A percentile compares a stretch with the other conserved stretches of the same genome.
Evolutionary conservation across 2,113 vertebrate species (phyloP).

Genomic region (Petrocephalus zakoni): DNA sequence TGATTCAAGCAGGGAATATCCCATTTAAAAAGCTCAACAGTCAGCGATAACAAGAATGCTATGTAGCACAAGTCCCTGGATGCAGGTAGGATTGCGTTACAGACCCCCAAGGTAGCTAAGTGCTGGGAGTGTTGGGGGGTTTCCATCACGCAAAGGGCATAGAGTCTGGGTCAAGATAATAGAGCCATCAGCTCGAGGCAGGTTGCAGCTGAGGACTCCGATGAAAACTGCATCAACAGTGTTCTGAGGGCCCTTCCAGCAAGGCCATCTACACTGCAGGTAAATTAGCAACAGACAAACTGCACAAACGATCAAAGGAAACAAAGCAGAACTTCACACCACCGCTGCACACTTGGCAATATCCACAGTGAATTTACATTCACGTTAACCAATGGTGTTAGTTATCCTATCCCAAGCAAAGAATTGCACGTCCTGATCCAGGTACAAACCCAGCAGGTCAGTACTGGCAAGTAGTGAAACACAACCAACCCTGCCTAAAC

Average conservation of each 20-base stretch:
- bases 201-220: neutral
- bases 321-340: neutral
- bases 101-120: neutral
- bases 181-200: neutral
- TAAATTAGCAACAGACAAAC: neutral
- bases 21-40: neutral
- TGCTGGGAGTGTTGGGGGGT: neutral
- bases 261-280: neutral
- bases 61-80: neutral
- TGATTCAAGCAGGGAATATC: neutral
- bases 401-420: neutral
- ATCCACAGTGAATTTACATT: neutral
- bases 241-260: neutral
- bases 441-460: neutral
- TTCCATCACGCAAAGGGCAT: neutral
- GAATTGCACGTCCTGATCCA: neutral
- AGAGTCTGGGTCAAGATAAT: neutral
- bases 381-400: neutral
- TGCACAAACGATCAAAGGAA: neutral
- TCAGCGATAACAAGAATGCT: neutral
- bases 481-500: neutral
- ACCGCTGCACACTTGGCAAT: neutral
- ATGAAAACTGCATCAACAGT: neutral
- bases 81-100: neutral
- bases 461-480: neutral